Conservation (phyloP, 2,113 vertebrate species). For the Hippocampus guttulatus region DNA sequence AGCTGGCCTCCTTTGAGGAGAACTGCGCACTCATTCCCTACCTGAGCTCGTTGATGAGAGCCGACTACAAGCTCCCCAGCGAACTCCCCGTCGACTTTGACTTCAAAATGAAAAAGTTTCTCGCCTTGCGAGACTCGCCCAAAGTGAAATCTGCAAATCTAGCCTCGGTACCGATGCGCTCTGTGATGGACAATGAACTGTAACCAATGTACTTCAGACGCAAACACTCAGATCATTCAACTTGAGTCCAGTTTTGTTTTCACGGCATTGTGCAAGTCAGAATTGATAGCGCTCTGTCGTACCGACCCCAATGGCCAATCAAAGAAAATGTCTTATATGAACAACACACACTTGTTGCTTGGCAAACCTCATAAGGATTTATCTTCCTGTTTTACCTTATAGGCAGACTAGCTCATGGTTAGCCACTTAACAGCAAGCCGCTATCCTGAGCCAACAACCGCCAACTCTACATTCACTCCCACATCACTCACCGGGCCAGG, state of each 20-base stretch:
- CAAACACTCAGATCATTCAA: no score
- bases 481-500: no score
- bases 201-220: not conserved
- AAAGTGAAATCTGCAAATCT: not conserved
- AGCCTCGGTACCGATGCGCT: not conserved
- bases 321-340: no score
- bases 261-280: no score
- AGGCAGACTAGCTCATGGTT: no score
- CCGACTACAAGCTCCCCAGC: conserved; percentile 68
- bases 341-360: not conserved
- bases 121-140: conserved; percentile 68
- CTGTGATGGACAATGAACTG: not conserved
- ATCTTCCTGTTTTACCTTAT: no score
- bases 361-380: no score
- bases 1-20: conserved; percentile 79
- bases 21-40: conserved; percentile 84
- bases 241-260: not conserved
- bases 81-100: conserved; percentile 76
- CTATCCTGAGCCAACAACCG: no score
- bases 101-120: conserved; percentile 75
- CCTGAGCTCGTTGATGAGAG: conserved; percentile 76
- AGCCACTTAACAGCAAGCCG: no score
- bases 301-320: no score
- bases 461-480: no score
- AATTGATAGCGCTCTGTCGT: no score